Base-by-base conservation (phyloP, 2,113 vertebrate genomes). In the Hepsetus odoe region DNA sequence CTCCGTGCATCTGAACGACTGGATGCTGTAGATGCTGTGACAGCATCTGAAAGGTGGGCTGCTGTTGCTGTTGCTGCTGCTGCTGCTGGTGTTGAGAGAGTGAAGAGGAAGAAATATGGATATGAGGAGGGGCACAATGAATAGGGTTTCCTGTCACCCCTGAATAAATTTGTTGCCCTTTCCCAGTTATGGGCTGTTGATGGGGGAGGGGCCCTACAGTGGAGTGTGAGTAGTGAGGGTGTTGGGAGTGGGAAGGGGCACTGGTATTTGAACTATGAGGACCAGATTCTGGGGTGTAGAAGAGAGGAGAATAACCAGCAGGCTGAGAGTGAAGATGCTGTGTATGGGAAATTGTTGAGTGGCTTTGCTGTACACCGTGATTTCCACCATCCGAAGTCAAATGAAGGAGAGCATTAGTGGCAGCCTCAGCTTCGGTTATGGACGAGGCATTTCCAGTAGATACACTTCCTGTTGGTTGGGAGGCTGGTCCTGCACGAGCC, bases 11-110 rank as follows among this genome's bases (percentile, higher is more conserved):
- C 61, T 86, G 86, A n/a, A 85, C 86, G 4, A 81, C 86, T 0
- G 76, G 83, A 74, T 88, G 89, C 69, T 87, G 88, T 58, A 86
- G 82, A 86, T 85, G 89, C 85, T 88, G 91, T 32, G 90, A 70
- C 67, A 87, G 90, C 83, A 92, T 89, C 51, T 89, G 88, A 87
- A 91, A 92, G 77, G 90, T 86, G 81, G 90, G 80, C 33, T 76
- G 72, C 14, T 72, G 82, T 40, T 82, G 84, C 44, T 77, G 75
- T 12, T 89, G 90, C 61, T 88, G 89, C 58, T 59, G 71, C 2
- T 58, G 35, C 1, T 72, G 70, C 24, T 0, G 76, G 8, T 75
- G 72, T 5, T 74, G 82, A 58, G 80, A 66, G 38, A 79, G 81
- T 30, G 5, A 87, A 80, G 79, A 82, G 76, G 13, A 81, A 11